phyloP scores from a whole-genome alignment of 2,113 vertebrate genomes.

The Hypomesus transpacificus region DNA sequence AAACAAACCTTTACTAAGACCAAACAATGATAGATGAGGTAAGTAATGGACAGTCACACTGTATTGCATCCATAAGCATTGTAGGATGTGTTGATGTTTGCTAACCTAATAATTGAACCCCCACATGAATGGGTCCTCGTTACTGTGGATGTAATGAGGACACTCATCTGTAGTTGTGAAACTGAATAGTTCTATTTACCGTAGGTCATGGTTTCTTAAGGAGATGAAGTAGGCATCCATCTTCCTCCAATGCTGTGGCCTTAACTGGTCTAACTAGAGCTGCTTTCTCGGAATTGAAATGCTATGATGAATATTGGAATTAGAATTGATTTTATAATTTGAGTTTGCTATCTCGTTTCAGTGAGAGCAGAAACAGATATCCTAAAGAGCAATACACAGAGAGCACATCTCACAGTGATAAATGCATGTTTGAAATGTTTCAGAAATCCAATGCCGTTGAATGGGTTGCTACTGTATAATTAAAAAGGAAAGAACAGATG shows the following conservation, averaged over 20 bases:
- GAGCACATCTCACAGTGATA: conserved; percentile 38
- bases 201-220: conserved; percentile 50
- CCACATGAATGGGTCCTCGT: conserved; percentile 13
- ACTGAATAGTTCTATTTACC: conserved; percentile 49
- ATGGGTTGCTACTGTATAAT: conserved; percentile 16
- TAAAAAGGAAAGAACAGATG: conserved; percentile 14
- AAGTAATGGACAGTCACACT: no score
- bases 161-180: conserved; percentile 24
- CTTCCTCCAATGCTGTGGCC: conserved; percentile 47
- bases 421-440: conserved; percentile 42
- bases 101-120: conserved; percentile 34
- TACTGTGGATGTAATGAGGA: not conserved
- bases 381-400: conserved; percentile 62
- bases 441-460: conserved; percentile 32
- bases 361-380: conserved; percentile 62
- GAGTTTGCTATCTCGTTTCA: conserved; percentile 67
- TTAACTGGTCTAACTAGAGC: conserved; percentile 62
- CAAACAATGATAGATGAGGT: no score
- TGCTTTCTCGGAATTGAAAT: conserved; percentile 68
- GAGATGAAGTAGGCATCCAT: conserved; percentile 57
- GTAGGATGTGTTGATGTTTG: conserved; percentile 27
- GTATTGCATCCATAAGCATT: not conserved
- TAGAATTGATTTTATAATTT: conserved; percentile 76
- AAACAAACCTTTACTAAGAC: no score
- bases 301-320: conserved; percentile 74